phyloP scores from a whole-genome alignment of 2,888 invertebrate genomes.

The Venustoraphidia nigricollis region DNA sequence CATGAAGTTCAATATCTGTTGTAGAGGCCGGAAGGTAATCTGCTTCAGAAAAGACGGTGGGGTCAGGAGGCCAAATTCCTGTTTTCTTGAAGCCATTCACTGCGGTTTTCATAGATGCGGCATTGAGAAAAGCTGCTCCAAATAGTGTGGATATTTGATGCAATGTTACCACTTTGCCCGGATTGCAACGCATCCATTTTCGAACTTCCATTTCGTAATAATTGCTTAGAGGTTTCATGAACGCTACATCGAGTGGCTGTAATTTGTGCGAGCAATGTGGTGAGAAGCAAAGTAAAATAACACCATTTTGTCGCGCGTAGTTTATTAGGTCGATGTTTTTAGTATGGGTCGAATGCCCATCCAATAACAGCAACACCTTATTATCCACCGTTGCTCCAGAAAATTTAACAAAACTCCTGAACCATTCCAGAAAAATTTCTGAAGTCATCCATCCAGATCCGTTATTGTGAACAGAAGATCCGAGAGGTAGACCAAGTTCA shows the following conservation, averaged over 20 bases:
- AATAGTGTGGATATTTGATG: constrained; percentile 12
- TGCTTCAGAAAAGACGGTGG: constrained; percentile 9
- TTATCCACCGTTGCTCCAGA: constrained; percentile 13
- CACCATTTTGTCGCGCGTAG: constrained; percentile 16
- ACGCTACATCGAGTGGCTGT: constrained; percentile 17
- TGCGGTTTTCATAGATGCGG: constrained; percentile 11
- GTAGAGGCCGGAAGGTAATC: constrained; percentile 10
- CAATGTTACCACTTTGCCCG: constrained; percentile 14
- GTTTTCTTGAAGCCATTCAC: constrained; percentile 11
- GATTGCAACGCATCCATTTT: constrained; percentile 14
- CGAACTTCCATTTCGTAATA: constrained; percentile 14
- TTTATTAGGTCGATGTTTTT: constrained; percentile 18
- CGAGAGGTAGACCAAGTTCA: constrained; percentile 17
- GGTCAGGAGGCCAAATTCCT: constrained; percentile 9
- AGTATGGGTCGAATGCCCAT: no score
- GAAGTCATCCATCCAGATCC: constrained; percentile 19
- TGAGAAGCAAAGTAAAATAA: constrained; percentile 19
- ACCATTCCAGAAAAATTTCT: constrained; percentile 14
- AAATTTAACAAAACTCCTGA: constrained; percentile 12
- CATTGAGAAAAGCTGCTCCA: constrained; percentile 12
- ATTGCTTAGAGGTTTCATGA: constrained; percentile 15
- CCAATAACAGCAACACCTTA: no score
- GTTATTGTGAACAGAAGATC: constrained; percentile 15
- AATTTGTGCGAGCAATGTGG: constrained; percentile 16
- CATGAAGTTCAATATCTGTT: constrained; percentile 1